Percentiles rank a stretch among this genome's conserved stretches.
Conservation (phyloP, 64 coral and sea anemone species). For the Cladopsammia gracilis region DNA sequence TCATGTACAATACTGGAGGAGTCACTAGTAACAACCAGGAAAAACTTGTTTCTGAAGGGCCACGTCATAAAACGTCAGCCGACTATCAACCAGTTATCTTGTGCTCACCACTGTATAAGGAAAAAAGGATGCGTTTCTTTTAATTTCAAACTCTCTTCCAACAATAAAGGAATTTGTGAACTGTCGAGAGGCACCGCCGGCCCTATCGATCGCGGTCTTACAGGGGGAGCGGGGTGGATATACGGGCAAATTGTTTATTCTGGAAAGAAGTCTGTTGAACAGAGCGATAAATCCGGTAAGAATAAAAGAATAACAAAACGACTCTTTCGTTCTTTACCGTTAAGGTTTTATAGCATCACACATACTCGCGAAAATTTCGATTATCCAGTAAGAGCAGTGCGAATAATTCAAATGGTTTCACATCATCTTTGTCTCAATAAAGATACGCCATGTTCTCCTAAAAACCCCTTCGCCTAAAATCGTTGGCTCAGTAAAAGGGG, state of each 20-base stretch:
- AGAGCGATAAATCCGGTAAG: neutral
- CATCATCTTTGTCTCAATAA: no score
- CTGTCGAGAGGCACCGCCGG: constrained; percentile 25
- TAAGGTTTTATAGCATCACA: no score
- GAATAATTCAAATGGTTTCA: no score
- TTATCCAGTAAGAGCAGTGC: no score
- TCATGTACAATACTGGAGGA: constrained; percentile 1
- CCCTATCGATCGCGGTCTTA: neutral
- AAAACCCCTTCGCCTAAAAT: no score
- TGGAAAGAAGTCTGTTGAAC: neutral
- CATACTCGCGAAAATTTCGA: no score
- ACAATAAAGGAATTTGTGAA: constrained; percentile 62
- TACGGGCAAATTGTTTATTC: neutral
- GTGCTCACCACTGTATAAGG: constrained; percentile 70
- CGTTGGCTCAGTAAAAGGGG: no score
- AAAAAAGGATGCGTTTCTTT: constrained; percentile 64
- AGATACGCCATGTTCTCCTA: no score
- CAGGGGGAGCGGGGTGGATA: constrained; percentile 26
- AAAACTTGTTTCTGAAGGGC: constrained; percentile 37
- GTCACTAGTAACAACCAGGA: neutral
- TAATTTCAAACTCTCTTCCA: constrained; percentile 68
- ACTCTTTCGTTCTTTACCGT: no score
- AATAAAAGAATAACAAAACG: neutral
- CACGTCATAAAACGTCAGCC: constrained; percentile 32
- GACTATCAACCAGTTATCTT: constrained; percentile 45